Evolutionary conservation across 1,140 invertebrate genomes (phyloP).

Genomic region (Octopus bimaculoides): DNA sequence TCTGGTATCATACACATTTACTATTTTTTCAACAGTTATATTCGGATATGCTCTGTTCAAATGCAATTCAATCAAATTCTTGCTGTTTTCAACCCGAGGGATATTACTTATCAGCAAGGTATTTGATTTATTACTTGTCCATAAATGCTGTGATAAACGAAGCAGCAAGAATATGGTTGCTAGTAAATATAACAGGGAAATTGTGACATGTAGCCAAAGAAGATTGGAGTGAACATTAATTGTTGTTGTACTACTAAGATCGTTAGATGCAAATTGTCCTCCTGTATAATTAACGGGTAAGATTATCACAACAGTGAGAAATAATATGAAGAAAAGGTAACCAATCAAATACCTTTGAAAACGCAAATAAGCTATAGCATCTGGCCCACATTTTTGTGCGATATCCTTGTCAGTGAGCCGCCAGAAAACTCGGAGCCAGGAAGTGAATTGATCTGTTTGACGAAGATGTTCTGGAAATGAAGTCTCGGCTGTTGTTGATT

Average conservation of each 20-base stretch:
- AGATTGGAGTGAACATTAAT: background rate
- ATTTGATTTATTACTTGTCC: too few relatives aligned
- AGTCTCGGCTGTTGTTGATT: too few relatives aligned
- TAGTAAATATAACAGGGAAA: background rate
- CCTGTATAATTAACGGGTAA: background rate
- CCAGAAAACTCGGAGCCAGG: background rate
- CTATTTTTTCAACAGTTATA: too few relatives aligned
- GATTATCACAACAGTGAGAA: background rate
- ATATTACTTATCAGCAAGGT: too few relatives aligned
- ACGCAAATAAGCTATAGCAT: background rate
- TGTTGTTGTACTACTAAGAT: background rate
- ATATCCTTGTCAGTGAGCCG: background rate
- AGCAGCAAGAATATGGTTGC: background rate
- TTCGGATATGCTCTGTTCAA: too few relatives aligned
- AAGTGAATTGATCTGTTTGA: background rate
- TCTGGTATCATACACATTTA: too few relatives aligned
- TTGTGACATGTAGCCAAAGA: background rate
- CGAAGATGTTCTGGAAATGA: too few relatives aligned
- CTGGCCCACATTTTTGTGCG: background rate
- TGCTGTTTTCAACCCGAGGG: too few relatives aligned
- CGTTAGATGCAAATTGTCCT: background rate
- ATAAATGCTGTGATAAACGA: background rate
- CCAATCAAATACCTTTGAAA: background rate
- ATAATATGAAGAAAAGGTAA: background rate
- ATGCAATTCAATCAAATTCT: too few relatives aligned